Evolutionary conservation across 35 echinoderm and acorn worm species (phyloP), one percentile per base, ranked within the genome.

Genomic region (Apostichopus parvimensis): DNA sequence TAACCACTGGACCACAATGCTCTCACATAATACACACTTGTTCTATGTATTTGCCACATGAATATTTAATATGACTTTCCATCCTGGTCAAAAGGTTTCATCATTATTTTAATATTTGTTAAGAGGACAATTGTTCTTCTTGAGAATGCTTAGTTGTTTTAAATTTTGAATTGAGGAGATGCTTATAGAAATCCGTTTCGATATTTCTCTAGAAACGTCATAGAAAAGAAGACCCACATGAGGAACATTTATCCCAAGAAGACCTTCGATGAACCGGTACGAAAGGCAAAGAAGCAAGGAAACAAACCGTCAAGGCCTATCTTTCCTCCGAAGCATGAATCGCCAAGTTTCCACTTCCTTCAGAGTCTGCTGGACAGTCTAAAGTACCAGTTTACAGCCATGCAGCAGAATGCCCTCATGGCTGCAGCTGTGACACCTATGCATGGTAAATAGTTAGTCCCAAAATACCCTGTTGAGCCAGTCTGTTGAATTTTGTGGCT

Each of bases 371-470:
- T 94, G 14, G 73, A 90, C 23, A 96, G 93, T 60, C 85, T 96
- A 3, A 92, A 77, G 23, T 96, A 59, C 70, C 95, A 96, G 91
- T 90, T 94, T 58, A 79, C 90, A 54, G 90, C 90, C 54, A 77
- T 90, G 24, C 73, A 93, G 78, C 57, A 73, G 26, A 96, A 96
- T 28, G 81, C 93, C 34, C 84, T 96, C 0, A 56, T 75, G 75
- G 95, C 95, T 77, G 93, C 95, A 6, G 77, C 93, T 4, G 76
- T 92, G 13, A 94, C 95, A 14, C 95, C 95, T 9, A 96, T 96
- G 93, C 91, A 94, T 92, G 95, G 95, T 96, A 25, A 90, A 93
- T 88, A 87, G 1, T 4, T 4, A 45, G 2, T 0, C 34, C 34
- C 34, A 45, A 45, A 45, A 2, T 45, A 45, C 34, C 34, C 34